Percentiles rank a stretch among this genome's conserved stretches.
Evolutionary conservation across 1,140 invertebrate species (phyloP).

Genomic region (Hycleus cichorii): DNA sequence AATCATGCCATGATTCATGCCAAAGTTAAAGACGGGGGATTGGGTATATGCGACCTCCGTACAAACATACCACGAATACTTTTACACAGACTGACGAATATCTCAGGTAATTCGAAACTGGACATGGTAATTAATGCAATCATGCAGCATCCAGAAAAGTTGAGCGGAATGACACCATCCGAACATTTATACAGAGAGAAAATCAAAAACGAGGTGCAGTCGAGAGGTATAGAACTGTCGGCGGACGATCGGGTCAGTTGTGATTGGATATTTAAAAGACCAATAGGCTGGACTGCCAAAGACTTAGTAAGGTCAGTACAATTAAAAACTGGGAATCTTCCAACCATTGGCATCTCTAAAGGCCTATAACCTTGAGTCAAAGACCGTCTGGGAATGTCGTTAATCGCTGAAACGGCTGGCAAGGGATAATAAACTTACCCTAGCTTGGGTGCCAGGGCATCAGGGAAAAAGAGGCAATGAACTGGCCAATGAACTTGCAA

Average conservation of each 20-base stretch:
- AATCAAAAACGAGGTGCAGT: too few species aligned
- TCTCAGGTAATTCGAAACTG: neutral
- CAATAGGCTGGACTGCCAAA: slow-evolving; percentile 3
- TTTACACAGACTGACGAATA: neutral
- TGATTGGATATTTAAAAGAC: slow-evolving; percentile 9
- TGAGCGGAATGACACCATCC: neutral
- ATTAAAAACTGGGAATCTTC: neutral
- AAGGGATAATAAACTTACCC: too few species aligned
- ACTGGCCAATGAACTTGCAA: too few species aligned
- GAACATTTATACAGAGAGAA: neutral
- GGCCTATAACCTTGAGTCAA: too few species aligned
- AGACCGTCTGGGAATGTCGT: too few species aligned
- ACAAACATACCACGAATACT: neutral
- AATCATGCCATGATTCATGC: neutral
- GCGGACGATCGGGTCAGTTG: neutral
- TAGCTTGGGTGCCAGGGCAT: too few species aligned
- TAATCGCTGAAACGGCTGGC: too few species aligned
- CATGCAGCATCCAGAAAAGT: neutral
- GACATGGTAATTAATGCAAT: neutral
- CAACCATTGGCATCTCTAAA: neutral
- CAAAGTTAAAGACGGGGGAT: neutral
- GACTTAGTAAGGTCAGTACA: slow-evolving; percentile 15
- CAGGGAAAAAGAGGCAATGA: too few species aligned
- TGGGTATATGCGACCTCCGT: neutral
- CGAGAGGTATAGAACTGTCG: neutral